These are phyloP conservation scores for Helicolenus hilgendorfi DNA, from an alignment of 2,797 vertebrate species.

Conservation along the genomic window DNA sequence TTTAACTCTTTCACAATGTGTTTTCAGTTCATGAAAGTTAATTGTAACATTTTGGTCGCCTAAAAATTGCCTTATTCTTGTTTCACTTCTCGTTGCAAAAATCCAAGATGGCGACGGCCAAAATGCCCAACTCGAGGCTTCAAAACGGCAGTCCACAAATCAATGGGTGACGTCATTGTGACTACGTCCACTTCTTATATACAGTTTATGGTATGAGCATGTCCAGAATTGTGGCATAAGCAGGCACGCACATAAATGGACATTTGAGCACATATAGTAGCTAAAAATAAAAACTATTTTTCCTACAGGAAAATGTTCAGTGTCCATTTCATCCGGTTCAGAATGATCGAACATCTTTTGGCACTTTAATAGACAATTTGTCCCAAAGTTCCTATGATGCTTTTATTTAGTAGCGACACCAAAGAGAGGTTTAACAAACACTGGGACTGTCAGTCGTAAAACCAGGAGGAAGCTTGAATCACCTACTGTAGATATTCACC, in stretches of 20 bases:
- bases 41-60: too few species aligned
- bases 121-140: too few species aligned
- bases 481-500: not conserved
- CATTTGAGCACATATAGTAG: not conserved
- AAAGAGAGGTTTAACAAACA: not conserved
- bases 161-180: too few species aligned
- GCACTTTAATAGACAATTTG: not conserved
- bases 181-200: too few species aligned
- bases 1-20: too few species aligned
- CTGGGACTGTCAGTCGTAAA: not conserved
- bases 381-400: not conserved
- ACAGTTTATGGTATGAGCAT: not conserved
- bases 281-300: not conserved
- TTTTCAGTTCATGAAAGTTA: too few species aligned
- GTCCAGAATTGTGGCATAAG: not conserved
- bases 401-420: not conserved
- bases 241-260: not conserved
- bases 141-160: too few species aligned
- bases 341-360: not conserved
- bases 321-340: not conserved
- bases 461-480: not conserved
- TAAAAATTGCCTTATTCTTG: not conserved
- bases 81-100: not conserved
- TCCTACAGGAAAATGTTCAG: not conserved
- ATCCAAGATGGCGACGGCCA: too few species aligned